Base-by-base conservation (phyloP, 2,113 vertebrate species). In the Ancistrus triradiatus region DNA sequence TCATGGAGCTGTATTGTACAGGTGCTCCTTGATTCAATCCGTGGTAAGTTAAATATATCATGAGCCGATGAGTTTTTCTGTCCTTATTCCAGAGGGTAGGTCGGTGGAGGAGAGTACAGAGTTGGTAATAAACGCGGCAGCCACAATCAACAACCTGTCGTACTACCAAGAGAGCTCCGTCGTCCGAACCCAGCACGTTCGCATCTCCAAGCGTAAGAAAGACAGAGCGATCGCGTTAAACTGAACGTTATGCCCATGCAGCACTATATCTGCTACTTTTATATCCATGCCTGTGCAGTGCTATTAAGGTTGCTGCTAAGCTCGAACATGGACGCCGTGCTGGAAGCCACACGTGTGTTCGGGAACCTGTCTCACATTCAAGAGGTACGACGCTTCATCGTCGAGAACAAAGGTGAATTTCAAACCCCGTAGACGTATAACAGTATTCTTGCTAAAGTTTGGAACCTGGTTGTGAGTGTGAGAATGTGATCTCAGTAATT, bases 61-160 rank as follows among this genome's bases (percentile, higher is more conserved):
- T n/a, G n/a, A n/a, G n/a, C n/a, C n/a, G n/a, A n/a, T n/a, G n/a
- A n/a, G 5, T n/a, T n/a, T 77, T 57, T 78, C n/a, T 17, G 7
- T 5, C 62, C 70, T n/a, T 63, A 8, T 76, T 27, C 33, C 81
- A 98, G 94, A 95, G 78, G 74, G 83, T 73, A 89, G 88, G 69
- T 86, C 89, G 3, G 70, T 92, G 1, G 79, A 86, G 28, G 88
- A 90, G 51, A 92, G 88, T 51, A 90, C 94, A 69, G 94, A 97
- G 80, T 73, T 98, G 63, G 73, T 95, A 78, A 86, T 97, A 80
- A 95, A 90, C 31, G 80, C 91, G 8, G 83, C 85, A 0, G 87
- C 90, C 55, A 62, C 92, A 48, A 83, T 99, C 84, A 95, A 92
- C 87, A 99, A 98, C 76, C 84, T 99, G 59, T 96, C 94, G 13